A percentile compares a stretch with the other conserved stretches of the same genome.
phyloP scores from a whole-genome alignment of 2,797 vertebrate genomes.

The Tokudaia tokunoshimensis region DNA sequence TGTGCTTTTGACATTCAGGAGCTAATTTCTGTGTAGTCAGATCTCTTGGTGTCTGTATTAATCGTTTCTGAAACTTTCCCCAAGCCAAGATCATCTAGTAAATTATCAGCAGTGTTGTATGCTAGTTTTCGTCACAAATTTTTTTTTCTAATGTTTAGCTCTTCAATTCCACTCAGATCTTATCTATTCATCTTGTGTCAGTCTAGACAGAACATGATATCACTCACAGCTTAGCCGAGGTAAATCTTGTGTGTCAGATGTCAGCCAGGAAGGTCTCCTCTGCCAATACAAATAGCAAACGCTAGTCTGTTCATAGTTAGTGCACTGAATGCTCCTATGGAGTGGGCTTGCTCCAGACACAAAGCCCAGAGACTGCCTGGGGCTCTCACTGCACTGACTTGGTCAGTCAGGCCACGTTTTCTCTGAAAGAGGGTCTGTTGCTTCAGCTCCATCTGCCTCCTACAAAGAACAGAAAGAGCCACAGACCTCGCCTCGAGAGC shows the following conservation, averaged over 20 bases:
- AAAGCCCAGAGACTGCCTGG: background rate
- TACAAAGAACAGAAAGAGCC: background rate
- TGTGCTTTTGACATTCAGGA: background rate
- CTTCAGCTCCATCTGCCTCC: background rate
- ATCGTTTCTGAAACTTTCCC: conserved; percentile 18
- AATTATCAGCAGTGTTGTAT: background rate
- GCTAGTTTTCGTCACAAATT: background rate
- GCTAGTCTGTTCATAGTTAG: background rate
- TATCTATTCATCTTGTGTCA: background rate
- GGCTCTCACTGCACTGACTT: background rate
- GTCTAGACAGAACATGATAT: background rate
- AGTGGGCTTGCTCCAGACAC: background rate
- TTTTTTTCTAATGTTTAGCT: conserved; percentile 39
- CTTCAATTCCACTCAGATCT: conserved; percentile 22
- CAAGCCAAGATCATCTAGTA: conserved; percentile 28
- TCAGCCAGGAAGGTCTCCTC: background rate
- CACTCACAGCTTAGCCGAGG: background rate
- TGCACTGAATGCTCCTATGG: background rate
- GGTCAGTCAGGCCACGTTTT: background rate
- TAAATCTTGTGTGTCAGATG: background rate
- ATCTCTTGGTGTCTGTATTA: background rate
- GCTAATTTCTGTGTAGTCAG: background rate
- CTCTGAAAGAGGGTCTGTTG: conserved; percentile 1
- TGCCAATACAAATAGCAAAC: background rate
- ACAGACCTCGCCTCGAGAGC: background rate